Conservation (phyloP, 1,140 invertebrate genomes). For the Sinonovacula constricta region DNA sequence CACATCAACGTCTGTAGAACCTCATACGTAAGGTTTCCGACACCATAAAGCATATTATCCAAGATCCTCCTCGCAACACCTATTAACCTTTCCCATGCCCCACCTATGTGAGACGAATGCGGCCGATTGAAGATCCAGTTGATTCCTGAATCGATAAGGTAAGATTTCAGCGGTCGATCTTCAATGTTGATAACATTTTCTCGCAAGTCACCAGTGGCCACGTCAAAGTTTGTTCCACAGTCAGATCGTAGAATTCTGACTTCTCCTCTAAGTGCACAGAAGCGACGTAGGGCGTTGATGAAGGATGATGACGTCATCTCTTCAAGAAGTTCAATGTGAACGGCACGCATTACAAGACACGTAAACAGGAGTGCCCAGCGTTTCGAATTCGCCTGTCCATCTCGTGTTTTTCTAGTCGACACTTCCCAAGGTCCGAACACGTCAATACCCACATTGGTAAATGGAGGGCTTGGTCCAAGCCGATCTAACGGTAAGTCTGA, state of each 20-base stretch:
- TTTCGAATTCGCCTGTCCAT: not conserved
- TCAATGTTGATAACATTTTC: conserved; percentile 30
- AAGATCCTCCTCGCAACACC: conserved; percentile 42
- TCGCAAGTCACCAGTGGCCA: not conserved
- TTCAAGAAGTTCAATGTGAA: conserved; percentile 25
- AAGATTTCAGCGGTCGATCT: conserved; percentile 8
- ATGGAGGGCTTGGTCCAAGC: not conserved
- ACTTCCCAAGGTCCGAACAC: conserved; percentile 23
- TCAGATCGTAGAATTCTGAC: conserved; percentile 2
- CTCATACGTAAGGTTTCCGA: conserved; percentile 51
- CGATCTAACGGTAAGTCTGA: conserved; percentile 16
- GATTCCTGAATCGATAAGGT: not conserved
- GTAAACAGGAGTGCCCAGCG: conserved; percentile 31
- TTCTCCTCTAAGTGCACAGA: conserved; percentile 1
- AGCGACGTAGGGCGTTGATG: conserved; percentile 19
- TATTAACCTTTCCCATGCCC: conserved; percentile 59
- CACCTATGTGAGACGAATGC: conserved; percentile 47
- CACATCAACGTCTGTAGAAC: conserved; percentile 57
- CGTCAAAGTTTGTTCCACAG: conserved; percentile 18
- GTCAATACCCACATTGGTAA: conserved; percentile 17
- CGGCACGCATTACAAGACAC: conserved; percentile 2
- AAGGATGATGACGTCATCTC: conserved; percentile 8
- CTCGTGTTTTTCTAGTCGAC: not conserved
- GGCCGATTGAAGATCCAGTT: conserved; percentile 50
- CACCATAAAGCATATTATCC: conserved; percentile 29